Conservation (phyloP, 2,888 invertebrate species). For the Drosophila algonquin region DNA sequence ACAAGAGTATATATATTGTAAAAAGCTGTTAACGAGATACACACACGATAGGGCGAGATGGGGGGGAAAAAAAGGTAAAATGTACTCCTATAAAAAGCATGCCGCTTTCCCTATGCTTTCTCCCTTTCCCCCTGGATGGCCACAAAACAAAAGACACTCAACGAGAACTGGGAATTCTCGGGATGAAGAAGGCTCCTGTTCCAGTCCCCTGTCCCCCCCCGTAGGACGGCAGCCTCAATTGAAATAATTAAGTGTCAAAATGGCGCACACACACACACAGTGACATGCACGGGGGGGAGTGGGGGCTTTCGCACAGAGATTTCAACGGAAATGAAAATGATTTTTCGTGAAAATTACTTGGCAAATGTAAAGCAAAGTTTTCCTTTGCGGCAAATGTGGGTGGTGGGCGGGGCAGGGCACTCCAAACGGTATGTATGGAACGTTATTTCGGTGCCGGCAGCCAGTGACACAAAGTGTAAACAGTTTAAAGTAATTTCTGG, state of each 20-base stretch:
- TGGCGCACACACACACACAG: conserved; percentile 58
- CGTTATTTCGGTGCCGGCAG: neutral
- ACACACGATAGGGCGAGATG: conserved; percentile 5
- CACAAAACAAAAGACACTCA: conserved; percentile 40
- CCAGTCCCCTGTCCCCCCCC: too few species aligned
- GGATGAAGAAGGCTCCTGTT: neutral
- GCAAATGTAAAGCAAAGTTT: conserved; percentile 45
- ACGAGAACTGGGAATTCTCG: conserved; percentile 27
- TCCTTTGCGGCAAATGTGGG: conserved; percentile 1
- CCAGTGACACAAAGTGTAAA: conserved; percentile 55
- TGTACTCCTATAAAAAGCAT: conserved; percentile 30
- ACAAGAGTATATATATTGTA: conserved; percentile 39
- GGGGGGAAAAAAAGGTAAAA: conserved; percentile 38
- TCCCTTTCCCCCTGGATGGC: conserved; percentile 2
- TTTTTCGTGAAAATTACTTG: conserved; percentile 65
- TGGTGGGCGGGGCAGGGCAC: neutral
- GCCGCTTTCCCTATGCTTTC: neutral
- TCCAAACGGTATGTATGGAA: neutral
- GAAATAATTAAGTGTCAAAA: conserved; percentile 75
- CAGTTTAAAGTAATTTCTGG: conserved; percentile 63
- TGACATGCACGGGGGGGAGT: conserved; percentile 32
- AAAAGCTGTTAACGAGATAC: conserved; percentile 65
- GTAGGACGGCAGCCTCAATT: conserved; percentile 56
- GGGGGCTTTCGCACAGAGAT: conserved; percentile 2
- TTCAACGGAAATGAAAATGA: conserved; percentile 55